Percentiles rank a stretch among this genome's conserved stretches.
Conservation (phyloP, 2,888 invertebrate genomes). For the Chrysodeixis includens region DNA sequence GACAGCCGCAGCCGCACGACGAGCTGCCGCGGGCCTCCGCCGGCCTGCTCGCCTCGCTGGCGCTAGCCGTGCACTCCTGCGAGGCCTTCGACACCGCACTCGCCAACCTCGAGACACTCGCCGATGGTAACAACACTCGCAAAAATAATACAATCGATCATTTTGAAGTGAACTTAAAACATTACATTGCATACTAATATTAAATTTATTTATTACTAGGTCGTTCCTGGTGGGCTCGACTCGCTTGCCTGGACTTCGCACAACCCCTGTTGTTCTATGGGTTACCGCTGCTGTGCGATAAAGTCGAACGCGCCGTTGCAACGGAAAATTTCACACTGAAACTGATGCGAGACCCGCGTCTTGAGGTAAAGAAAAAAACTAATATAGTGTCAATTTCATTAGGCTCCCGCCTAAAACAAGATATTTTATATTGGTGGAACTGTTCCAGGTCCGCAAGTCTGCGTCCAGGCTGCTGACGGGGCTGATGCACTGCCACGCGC, state of each 20-base stretch:
- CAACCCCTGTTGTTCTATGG: constrained; percentile 93
- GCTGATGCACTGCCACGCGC: constrained; percentile 95
- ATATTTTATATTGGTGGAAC: not conserved
- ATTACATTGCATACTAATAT: too few relatives aligned
- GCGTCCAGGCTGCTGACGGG: constrained; percentile 95
- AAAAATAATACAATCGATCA: too few relatives aligned
- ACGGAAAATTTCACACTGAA: constrained; percentile 91
- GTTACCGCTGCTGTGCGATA: constrained; percentile 90
- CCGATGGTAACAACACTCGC: constrained; percentile 52
- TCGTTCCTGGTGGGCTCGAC: constrained; percentile 92
- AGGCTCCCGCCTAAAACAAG: not conserved
- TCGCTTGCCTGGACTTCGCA: constrained; percentile 91
- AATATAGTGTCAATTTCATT: not conserved
- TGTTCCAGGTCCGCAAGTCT: constrained; percentile 91
- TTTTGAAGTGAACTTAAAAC: too few relatives aligned
- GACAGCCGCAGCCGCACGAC: constrained; percentile 91
- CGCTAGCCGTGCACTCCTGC: constrained; percentile 90
- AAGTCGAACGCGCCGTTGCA: constrained; percentile 77
- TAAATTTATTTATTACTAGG: constrained; percentile 45
- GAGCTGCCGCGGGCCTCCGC: constrained; percentile 92
- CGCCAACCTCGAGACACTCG: constrained; percentile 81
- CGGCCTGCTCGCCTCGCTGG: constrained; percentile 91
- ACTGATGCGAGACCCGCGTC: constrained; percentile 91
- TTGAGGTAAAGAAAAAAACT: constrained; percentile 85
- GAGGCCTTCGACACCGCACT: constrained; percentile 90